Base-by-base conservation (phyloP, 2,888 invertebrate genomes). In the Hypomecis punctinalis region DNA sequence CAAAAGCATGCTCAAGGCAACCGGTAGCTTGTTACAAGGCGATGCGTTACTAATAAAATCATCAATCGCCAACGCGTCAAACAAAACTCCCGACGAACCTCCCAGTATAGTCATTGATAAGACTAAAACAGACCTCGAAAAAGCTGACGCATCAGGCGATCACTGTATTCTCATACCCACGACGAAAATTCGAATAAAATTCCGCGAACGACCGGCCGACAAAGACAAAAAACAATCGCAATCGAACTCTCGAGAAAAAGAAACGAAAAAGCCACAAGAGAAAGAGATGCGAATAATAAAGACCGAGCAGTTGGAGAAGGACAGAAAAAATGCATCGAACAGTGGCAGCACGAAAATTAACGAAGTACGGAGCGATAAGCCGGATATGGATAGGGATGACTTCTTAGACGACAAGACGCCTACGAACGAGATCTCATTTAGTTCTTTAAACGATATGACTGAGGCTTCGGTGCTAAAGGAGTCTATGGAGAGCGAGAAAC, bases 401-500 rank as follows among this genome's bases (percentile, higher is more conserved):
- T 63, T 77, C 5, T 68, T 80, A 63, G 89, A 90, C 51, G 89
- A 92, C 69, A 90, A 93, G 70, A 93, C 93, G 1, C 93, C 93
- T n/a, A 93, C 93, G 0, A 93, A 93, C 56, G 93, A 93, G 72
- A 77, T 93, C 58, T 93, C 93, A 45, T 83, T 92, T 63, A 90
- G 91, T 77, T 93, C 93, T 8, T 87, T 92, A 48, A 92, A 92
- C 66, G 93, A 93, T 76, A 88, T 91, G 70, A 93, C 93, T 49
- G 93, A 93, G 72, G 92, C 92, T 59, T 92, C 93, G 43, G 84
- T 93, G 64, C 72, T 93, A 2, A 92, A 88, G 73, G 93, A 93
- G 74, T 93, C 93, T 13, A 81, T 93, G 77, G 93, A 93, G 64
- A 93, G 93, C 70, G 93, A 92, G 72, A 91, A 92, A 68, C 91